These are phyloP conservation scores for Tapirus terrestris DNA, from an alignment of 2,113 vertebrate species.

Conservation along the genomic window DNA sequence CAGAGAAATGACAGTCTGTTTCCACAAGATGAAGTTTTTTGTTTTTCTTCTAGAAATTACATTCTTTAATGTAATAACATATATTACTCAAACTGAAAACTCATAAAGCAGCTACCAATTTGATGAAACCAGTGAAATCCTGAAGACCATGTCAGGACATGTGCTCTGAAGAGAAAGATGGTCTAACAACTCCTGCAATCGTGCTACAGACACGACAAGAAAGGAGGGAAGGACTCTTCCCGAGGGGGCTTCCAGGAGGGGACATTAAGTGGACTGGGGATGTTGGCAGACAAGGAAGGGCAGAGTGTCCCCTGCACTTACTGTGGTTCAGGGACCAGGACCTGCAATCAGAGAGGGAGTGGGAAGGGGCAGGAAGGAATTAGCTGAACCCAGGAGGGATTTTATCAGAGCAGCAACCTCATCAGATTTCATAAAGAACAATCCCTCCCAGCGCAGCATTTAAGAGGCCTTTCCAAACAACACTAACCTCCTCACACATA, in stretches of 20 bases:
- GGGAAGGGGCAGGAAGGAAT: not conserved
- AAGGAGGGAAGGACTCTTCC: too few relatives aligned
- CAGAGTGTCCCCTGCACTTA: too few relatives aligned
- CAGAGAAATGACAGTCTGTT: not conserved
- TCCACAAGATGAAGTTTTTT: not conserved
- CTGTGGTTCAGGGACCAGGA: not conserved
- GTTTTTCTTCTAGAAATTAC: not conserved
- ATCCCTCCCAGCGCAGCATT: not conserved
- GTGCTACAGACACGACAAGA: not conserved
- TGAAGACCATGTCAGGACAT: not conserved
- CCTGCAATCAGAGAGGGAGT: accelerated
- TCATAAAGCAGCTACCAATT: not conserved
- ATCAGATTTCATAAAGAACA: too few relatives aligned
- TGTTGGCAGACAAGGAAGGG: accelerated
- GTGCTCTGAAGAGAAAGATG: not conserved
- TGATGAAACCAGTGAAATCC: not conserved
- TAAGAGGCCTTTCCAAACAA: not conserved
- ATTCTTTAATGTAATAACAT: not conserved
- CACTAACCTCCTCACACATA: not conserved
- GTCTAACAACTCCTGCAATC: accelerated
- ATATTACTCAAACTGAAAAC: not conserved
- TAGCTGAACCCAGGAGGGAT: not conserved
- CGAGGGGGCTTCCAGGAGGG: too few relatives aligned
- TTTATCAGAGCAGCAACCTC: not conserved
- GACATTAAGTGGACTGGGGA: accelerated